A percentile compares a stretch with the other conserved stretches of the same genome.
These are phyloP conservation scores for Daboia siamensis DNA, from an alignment of 2,113 vertebrate species.

Conservation along the genomic window DNA sequence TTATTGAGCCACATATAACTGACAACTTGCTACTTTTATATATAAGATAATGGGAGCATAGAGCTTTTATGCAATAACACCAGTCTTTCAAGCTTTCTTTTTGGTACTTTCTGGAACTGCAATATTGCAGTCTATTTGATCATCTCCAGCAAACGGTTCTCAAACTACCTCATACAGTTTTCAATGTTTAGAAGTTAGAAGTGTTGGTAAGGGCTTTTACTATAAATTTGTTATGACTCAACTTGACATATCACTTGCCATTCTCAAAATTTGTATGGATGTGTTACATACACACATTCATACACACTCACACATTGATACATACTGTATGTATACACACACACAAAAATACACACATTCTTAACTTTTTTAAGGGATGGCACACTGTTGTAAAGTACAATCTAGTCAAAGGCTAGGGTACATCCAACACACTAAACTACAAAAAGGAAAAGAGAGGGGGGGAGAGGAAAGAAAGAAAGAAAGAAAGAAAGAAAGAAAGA, in stretches of 20 bases:
- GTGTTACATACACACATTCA: background rate
- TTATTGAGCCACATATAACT: background rate
- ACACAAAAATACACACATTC: background rate
- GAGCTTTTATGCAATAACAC: background rate
- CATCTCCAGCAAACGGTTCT: background rate
- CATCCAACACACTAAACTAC: background rate
- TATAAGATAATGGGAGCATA: background rate
- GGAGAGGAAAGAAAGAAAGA: too few relatives aligned
- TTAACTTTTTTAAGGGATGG: background rate
- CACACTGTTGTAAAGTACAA: background rate
- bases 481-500: accelerated
- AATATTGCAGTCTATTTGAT: background rate
- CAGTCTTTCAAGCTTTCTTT: background rate
- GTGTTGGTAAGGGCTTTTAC: background rate
- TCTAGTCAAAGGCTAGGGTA: background rate
- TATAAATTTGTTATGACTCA: background rate
- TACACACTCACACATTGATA: background rate
- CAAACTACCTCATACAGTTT: background rate
- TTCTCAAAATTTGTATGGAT: background rate
- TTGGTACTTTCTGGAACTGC: background rate
- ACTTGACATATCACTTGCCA: background rate
- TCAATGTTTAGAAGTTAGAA: background rate
- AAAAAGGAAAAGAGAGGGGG: background rate
- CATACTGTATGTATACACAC: background rate
- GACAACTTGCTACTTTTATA: background rate